Evolutionary conservation across 2,888 invertebrate genomes (phyloP), one percentile per base, ranked within the genome.

Genomic region (Girardia tigrina): DNA sequence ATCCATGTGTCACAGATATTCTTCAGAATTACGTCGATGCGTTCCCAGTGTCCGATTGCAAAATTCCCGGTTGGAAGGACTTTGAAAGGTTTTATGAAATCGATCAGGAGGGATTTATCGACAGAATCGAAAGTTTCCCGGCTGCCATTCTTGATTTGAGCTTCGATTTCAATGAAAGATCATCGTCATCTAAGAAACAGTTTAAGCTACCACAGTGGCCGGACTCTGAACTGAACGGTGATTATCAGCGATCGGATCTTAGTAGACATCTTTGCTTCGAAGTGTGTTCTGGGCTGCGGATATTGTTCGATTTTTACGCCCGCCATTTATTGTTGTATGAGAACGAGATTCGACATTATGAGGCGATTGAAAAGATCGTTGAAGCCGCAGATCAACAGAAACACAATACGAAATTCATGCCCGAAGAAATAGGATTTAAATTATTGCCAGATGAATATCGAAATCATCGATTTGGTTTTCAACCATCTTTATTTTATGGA

Each of bases 201-300:
- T 36, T 36, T 16, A 36, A 36, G 16, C 36, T 36, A 12, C 36
- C 36, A 36, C 36, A 36, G 16, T 36, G 36, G 36, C 36, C 36
- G 16, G 36, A 36, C 16, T 36, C 36, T 16, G 36, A 36, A 36
- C 16, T 36, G 16, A 36, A 36, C 16, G 16, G 12, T 36, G 36
- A 36, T 36, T 36, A 36, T 36, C 36, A 12, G 16, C 8, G 36
- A 36, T 36, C 36, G 16, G 36, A 36, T 36, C 36, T 36, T 36
- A 36, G 36, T 36, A 36, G 36, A 12, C 36, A 36, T 12, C 73
- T 73, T n/a, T 73, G 73, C 23, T 29, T 42, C 6, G 73, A 73
- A 28, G 73, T 73, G 2, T 73, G 73, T 42, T 20, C 20, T 42
- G 73, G 73, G 4, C 20, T 73, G 16, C 28, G 29, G 14, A 29